Conservation (phyloP, 2,888 invertebrate genomes). For the Oasisia sp. region DNA sequence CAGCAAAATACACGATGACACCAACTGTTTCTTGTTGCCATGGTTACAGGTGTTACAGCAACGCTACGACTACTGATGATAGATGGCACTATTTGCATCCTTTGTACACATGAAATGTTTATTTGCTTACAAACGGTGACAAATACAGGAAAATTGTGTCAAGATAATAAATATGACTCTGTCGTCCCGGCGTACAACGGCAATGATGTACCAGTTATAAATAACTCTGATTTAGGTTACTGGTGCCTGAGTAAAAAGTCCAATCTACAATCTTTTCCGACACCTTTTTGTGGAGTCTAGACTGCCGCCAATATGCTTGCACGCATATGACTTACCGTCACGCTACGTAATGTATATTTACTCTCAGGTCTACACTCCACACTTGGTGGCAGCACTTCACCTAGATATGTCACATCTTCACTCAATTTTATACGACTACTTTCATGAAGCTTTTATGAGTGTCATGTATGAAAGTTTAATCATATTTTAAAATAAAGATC, state of each 20-base stretch:
- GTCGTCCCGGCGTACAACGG: neutral
- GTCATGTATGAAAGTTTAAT: no score
- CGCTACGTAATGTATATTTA: neutral
- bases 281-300: neutral
- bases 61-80: neutral
- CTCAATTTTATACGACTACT: no score
- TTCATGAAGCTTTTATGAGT: no score
- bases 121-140: neutral
- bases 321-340: neutral
- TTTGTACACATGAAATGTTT: neutral
- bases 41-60: neutral
- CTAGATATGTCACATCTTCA: neutral
- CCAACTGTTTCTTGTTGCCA: neutral
- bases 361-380: neutral
- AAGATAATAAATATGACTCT: neutral
- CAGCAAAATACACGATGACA: neutral
- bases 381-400: neutral
- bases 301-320: neutral
- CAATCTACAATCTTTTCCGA: neutral
- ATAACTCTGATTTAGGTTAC: neutral
- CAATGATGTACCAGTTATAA: neutral
- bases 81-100: neutral
- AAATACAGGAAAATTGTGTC: neutral
- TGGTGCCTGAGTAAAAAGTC: neutral
- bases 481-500: no score